A percentile compares a stretch with the other conserved stretches of the same genome.
These are phyloP conservation scores for Tragelaphus strepsiceros DNA, from an alignment of 2,113 vertebrate genomes.

Conservation along the genomic window DNA sequence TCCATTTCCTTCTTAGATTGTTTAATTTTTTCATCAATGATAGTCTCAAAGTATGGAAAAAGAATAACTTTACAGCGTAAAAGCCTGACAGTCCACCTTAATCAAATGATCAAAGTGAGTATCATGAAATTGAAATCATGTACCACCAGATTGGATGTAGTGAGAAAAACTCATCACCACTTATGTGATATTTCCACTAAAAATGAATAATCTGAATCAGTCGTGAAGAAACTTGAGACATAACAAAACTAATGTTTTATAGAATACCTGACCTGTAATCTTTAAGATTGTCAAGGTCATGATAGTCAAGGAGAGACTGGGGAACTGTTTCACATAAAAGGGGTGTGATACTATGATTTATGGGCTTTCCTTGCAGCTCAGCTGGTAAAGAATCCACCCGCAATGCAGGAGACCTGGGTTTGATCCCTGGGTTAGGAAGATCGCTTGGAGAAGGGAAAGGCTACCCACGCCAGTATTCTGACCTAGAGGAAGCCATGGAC, in stretches of 20 bases:
- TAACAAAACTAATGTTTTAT: not conserved
- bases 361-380: not conserved
- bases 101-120: not conserved
- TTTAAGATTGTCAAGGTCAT: not conserved
- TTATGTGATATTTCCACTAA: not conserved
- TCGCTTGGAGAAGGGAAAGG: not conserved
- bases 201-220: not conserved
- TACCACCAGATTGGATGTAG: not conserved
- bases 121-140: not conserved
- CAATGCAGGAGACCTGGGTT: not conserved
- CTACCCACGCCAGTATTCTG: not conserved
- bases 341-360: not conserved
- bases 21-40: not conserved
- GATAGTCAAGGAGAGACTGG: not conserved
- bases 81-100: not conserved
- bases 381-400: not conserved
- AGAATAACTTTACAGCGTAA: not conserved
- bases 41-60: not conserved
- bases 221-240: not conserved
- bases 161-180: not conserved
- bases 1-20: not conserved
- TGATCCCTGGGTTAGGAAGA: not conserved
- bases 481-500: not conserved
- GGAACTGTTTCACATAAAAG: not conserved
- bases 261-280: not conserved